Base-by-base conservation (phyloP, 2,113 vertebrate genomes). In the Lanius collurio region DNA sequence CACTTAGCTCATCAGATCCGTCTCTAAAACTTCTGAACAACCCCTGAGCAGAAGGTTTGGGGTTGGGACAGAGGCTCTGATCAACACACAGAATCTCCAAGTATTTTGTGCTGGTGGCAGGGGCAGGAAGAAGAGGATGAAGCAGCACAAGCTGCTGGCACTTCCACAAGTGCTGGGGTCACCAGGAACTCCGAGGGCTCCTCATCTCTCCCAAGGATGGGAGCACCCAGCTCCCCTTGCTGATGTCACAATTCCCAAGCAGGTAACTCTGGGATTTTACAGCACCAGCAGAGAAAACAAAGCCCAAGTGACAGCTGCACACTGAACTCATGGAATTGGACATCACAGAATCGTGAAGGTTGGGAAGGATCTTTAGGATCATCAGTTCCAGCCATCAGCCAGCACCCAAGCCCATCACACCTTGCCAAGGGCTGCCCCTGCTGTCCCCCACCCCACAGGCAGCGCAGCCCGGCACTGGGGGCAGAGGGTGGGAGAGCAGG, bases 321-420 rank as follows among this genome's bases (percentile, higher is more conserved):
- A 2, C 26, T 9, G 16, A 15, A 24, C 9, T 3, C n/a, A 3
- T 3, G 14, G 33, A 24, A 26, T 2, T 4, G 33, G 13, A 37
- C 13, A 2, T 6, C 33, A 10, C 7, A 4, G 39, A 13, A 12
- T 5, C 8, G 1, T 16, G 9, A 16, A 6, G 21, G 39, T 0
- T 16, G 39, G 49, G 28, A 63, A 63, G 6, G 22, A 9, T 10
- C 33, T 73, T 62, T 26, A 3, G 1, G 39, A 3, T 10, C 41
- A 8, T 22, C 78, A 17, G 4, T 14, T 11, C 21, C 39, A 13
- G 27, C 37, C 47, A 24, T 24, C 20, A 14, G 33, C 37, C 33
- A 13, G 3, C 13, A 7, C 1, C 56, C 41, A 33, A 13, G 16
- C 27, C 11, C 44, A 24, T 2, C 10, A 18, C 31, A 0, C 44